phyloP scores from a whole-genome alignment of 2,113 vertebrate genomes.

The Daphoenositta chrysoptera region DNA sequence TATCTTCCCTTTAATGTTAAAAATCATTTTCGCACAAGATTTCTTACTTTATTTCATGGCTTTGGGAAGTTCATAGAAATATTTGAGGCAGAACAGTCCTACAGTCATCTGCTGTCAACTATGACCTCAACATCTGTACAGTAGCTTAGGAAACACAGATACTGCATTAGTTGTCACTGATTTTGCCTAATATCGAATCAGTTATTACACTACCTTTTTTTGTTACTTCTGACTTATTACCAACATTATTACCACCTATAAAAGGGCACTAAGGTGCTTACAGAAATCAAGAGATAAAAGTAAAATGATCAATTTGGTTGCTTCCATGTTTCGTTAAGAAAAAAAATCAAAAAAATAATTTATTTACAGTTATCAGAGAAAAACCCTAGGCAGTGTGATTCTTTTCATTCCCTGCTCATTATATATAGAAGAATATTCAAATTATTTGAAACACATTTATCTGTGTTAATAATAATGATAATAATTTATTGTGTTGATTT shows the following conservation, averaged over 20 bases:
- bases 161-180: neutral
- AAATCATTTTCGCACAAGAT: neutral
- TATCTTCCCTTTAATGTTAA: neutral
- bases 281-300: neutral
- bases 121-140: neutral
- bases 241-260: neutral
- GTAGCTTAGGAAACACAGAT: neutral
- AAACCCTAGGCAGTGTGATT: accelerated
- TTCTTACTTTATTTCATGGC: neutral
- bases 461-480: no score
- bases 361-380: neutral
- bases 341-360: neutral
- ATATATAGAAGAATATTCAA: neutral
- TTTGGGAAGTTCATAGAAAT: neutral
- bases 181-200: neutral
- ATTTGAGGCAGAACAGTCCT: neutral
- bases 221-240: neutral
- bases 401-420: neutral
- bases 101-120: neutral
- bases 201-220: neutral
- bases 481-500: no score
- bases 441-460: neutral
- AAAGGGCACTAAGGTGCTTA: neutral
- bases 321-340: neutral
- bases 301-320: neutral